Base-by-base conservation (phyloP, 2,888 invertebrate species). In the Dryobota labecula region DNA sequence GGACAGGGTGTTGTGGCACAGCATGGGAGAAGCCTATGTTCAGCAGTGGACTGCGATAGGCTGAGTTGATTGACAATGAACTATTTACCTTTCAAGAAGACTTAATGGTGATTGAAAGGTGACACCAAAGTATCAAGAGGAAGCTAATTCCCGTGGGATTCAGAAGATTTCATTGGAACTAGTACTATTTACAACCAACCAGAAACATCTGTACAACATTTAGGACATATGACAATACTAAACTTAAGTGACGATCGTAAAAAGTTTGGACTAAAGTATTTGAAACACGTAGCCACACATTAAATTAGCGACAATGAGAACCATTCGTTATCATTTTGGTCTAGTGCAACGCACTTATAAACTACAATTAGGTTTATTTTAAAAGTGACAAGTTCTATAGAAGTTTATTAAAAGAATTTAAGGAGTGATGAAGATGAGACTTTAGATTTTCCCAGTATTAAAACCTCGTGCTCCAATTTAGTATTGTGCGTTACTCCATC, bases 351-450 rank as follows among this genome's bases (percentile, higher is more conserved):
- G 69, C 38, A 27, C 54, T 73, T 69, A 84, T 83, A 79, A 81
- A 83, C 47, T 49, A 79, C 70, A 85, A 86, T 85, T 76, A 70
- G 49, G 60, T 33, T 57, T 69, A 62, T 68, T 76, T 41, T 58
- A 75, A 84, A 83, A 74, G 68, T 76, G 73, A 73, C 78, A 78
- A 68, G 57, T 70, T 60, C 45, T 56, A 72, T 60, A 64, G 54
- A 80, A 70, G 45, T 43, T 80, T 58, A 70, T 81, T 81, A 45
- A 76, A 57, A 57, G 63, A 60, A 64, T 82, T 68, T 57, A 18
- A 24, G 0, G n/a, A 43, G 8, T 49, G 15, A 49, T 43, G n/a
- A 67, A n/a, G 77, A 76, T 73, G 76, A 73, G 36, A 45, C 11
- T 60, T 27, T 47, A 47, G n/a, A 38, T 51, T 64, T 67, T 43